These are phyloP conservation scores for Plutella xylostella DNA, from an alignment of 2,888 invertebrate genomes.

Conservation along the genomic window DNA sequence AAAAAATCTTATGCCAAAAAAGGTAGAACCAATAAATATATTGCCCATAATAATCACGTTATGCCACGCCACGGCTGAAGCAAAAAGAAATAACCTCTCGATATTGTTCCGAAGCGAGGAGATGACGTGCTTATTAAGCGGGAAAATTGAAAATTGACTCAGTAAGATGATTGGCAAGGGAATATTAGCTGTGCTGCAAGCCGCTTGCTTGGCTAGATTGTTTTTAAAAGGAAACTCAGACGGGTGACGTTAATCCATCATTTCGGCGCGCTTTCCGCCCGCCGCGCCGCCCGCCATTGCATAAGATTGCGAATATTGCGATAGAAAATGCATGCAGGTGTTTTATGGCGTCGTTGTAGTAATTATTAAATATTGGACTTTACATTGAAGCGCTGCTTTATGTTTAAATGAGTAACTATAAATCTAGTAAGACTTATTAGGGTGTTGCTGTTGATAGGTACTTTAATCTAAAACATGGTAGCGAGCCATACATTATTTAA, in stretches of 20 bases:
- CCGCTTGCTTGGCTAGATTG: slow-evolving; percentile 31
- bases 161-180: slow-evolving; percentile 63
- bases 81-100: slow-evolving; percentile 17
- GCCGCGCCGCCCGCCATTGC: slow-evolving; percentile 13
- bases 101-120: slow-evolving; percentile 45
- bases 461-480: too few relatives aligned
- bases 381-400: too few relatives aligned
- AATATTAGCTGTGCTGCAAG: slow-evolving; percentile 55
- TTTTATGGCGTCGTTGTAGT: too few relatives aligned
- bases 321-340: slow-evolving; percentile 15
- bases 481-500: too few relatives aligned
- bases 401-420: too few relatives aligned
- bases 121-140: slow-evolving; percentile 63
- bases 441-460: too few relatives aligned
- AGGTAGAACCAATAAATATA: too few relatives aligned
- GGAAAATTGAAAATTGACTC: slow-evolving; percentile 67
- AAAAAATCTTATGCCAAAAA: too few relatives aligned
- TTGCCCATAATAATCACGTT: slow-evolving; percentile 1
- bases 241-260: slow-evolving; percentile 62
- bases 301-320: slow-evolving; percentile 16
- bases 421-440: too few relatives aligned
- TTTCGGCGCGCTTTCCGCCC: slow-evolving; percentile 22
- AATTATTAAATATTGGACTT: too few relatives aligned
- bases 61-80: not conserved
- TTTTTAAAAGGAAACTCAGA: slow-evolving; percentile 43